These are phyloP conservation scores for Meiosimyza decipiens DNA, from an alignment of 2,888 invertebrate species.

Conservation along the genomic window DNA sequence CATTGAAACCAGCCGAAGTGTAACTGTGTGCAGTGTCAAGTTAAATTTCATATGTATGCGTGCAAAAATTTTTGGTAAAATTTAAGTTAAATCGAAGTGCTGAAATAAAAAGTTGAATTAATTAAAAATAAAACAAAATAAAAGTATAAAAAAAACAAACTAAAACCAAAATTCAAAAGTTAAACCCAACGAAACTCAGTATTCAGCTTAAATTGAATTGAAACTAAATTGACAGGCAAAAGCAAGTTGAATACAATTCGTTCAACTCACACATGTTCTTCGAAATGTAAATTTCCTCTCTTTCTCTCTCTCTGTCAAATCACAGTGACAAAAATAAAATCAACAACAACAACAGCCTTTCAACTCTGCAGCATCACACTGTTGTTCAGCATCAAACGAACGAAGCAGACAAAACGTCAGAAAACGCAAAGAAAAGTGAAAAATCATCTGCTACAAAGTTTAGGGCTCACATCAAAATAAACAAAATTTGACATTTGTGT, in stretches of 20 bases:
- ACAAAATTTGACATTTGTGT: conserved; percentile 56
- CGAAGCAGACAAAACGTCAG: not conserved
- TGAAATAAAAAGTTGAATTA: not conserved
- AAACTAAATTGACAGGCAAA: conserved; percentile 10
- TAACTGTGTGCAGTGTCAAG: no score
- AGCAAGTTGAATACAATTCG: conserved; percentile 51
- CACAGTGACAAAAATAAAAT: not conserved
- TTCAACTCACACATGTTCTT: conserved; percentile 39
- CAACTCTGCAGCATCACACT: conserved; percentile 5
- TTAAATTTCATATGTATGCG: no score
- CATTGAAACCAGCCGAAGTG: no score
- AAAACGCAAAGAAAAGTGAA: not conserved
- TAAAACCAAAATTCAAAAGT: conserved; percentile 44
- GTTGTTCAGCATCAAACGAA: not conserved
- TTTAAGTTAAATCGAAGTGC: no score
- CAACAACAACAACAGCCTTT: conserved; percentile 19
- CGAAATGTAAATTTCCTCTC: not conserved
- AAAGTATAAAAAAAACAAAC: not conserved
- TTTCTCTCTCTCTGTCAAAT: not conserved
- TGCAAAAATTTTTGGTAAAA: no score
- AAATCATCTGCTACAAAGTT: not conserved
- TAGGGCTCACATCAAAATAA: conserved; percentile 50
- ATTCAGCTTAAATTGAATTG: conserved; percentile 22
- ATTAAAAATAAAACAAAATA: conserved; percentile 1
- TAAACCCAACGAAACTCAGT: conserved; percentile 24